A percentile compares a stretch with the other conserved stretches of the same genome.
phyloP scores from a whole-genome alignment of 2,113 vertebrate genomes.

The Verasper variegatus region DNA sequence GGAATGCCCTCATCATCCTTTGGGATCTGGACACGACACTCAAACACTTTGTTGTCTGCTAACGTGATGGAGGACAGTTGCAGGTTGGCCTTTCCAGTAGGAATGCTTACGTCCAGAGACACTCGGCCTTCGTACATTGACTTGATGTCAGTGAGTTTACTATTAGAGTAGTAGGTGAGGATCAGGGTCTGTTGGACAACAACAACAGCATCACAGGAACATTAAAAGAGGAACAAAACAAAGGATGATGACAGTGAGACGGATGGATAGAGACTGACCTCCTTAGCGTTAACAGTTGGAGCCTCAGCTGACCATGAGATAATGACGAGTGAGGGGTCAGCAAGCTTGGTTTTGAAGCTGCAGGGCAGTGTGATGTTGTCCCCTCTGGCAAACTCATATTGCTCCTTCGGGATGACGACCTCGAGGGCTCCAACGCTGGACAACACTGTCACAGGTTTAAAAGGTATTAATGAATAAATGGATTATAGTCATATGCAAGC shows the following conservation, averaged over 20 bases:
- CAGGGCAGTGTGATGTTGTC: constrained; percentile 73
- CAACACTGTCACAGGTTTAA: constrained; percentile 48
- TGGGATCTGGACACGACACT: constrained; percentile 58
- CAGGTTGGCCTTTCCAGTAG: constrained; percentile 45
- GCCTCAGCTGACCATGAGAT: constrained; percentile 55
- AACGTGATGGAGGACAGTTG: constrained; percentile 44
- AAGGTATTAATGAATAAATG: not conserved
- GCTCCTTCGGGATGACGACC: not conserved
- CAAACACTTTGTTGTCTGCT: constrained; percentile 47
- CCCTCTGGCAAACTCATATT: constrained; percentile 67
- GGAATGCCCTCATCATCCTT: constrained; percentile 12
- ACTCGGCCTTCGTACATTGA: not conserved
- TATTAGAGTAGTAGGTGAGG: fast-evolving
- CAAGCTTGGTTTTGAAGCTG: constrained; percentile 10
- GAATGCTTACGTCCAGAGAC: fast-evolving
- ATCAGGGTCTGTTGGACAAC: constrained; percentile 35
- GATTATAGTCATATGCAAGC: not conserved
- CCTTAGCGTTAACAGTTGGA: fast-evolving
- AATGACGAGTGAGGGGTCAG: fast-evolving
- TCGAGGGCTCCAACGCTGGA: constrained; percentile 10
- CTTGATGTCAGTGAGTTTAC: fast-evolving
- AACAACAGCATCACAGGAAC: constrained; percentile 1
- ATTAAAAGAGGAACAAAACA: not conserved
- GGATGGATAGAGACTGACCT: constrained; percentile 46
- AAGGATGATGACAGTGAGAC: not conserved